phyloP scores from a whole-genome alignment of 1,140 invertebrate genomes.

The Drosophila lowei region DNA sequence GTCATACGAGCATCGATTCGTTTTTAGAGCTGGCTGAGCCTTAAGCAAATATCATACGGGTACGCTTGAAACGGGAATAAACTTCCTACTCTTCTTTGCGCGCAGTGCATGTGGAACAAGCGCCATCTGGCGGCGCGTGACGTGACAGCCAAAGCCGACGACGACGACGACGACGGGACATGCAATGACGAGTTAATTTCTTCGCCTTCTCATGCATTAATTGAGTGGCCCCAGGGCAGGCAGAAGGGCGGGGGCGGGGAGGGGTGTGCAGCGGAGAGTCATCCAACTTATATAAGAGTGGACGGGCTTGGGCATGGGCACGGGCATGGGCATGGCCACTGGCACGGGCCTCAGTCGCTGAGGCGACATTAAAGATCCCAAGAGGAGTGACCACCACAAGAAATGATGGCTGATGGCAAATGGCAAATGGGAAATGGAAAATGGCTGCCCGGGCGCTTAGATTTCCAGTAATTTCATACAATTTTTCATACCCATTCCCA shows the following conservation, averaged over 20 bases:
- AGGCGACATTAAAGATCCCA: slow-evolving; percentile 70
- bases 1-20: too few relatives aligned
- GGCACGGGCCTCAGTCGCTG: slow-evolving; percentile 23
- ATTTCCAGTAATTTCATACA: too few relatives aligned
- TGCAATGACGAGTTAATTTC: slow-evolving; percentile 78
- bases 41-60: too few relatives aligned
- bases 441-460: slow-evolving; percentile 24
- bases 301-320: slow-evolving; percentile 19
- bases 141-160: slow-evolving; percentile 49
- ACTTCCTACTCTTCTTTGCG: slow-evolving; percentile 29
- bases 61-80: too few relatives aligned
- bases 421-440: slow-evolving; percentile 3
- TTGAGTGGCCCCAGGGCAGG: slow-evolving; percentile 37
- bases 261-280: slow-evolving; percentile 7
- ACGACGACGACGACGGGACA: slow-evolving; percentile 25
- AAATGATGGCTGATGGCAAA: slow-evolving; percentile 40
- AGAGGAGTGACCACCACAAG: slow-evolving; percentile 71
- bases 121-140: slow-evolving; percentile 69
- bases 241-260: neutral
- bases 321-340: slow-evolving; percentile 9
- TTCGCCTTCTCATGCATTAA: slow-evolving; percentile 74
- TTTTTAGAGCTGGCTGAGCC: too few relatives aligned
- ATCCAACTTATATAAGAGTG: slow-evolving; percentile 60
- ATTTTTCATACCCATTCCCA: neutral
- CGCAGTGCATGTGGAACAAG: slow-evolving; percentile 51